phyloP scores from a whole-genome alignment of 2,113 vertebrate genomes.

The Caloenas nicobarica region DNA sequence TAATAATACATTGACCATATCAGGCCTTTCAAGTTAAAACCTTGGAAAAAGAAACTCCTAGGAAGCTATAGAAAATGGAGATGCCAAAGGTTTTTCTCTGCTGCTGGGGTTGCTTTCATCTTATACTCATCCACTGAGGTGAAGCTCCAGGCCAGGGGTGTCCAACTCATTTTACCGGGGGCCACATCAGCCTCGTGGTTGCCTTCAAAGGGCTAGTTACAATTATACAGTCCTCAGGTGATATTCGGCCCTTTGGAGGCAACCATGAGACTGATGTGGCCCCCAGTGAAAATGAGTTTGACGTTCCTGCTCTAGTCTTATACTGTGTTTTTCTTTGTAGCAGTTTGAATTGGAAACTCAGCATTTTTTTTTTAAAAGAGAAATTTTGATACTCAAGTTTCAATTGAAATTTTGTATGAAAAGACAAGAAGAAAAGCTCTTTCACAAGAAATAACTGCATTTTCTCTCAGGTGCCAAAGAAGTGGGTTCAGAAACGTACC shows the following conservation, averaged over 20 bases:
- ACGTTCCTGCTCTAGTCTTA: background rate
- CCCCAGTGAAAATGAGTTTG: too few relatives aligned
- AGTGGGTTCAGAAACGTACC: constrained; percentile 62
- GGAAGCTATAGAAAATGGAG: background rate
- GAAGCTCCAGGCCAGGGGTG: background rate
- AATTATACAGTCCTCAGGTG: too few relatives aligned
- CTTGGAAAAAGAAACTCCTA: background rate
- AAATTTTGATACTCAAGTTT: constrained; percentile 54
- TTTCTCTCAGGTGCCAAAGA: constrained; percentile 59
- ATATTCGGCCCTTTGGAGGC: too few relatives aligned
- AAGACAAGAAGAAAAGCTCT: constrained; percentile 58
- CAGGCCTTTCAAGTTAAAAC: background rate
- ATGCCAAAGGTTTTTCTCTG: background rate
- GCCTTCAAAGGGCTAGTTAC: too few relatives aligned
- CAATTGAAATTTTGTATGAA: constrained; percentile 45
- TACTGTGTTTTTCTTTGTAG: background rate
- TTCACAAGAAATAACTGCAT: constrained; percentile 60
- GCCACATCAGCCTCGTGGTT: too few relatives aligned
- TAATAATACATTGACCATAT: background rate
- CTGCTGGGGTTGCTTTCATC: background rate
- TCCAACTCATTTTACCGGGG: too few relatives aligned
- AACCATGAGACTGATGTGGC: too few relatives aligned
- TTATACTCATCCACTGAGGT: background rate
- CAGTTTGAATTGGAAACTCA: constrained; percentile 35
- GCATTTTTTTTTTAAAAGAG: constrained; percentile 16